Evolutionary conservation across 2,113 vertebrate species (phyloP).

Genomic region (Stegostoma tigrinum): DNA sequence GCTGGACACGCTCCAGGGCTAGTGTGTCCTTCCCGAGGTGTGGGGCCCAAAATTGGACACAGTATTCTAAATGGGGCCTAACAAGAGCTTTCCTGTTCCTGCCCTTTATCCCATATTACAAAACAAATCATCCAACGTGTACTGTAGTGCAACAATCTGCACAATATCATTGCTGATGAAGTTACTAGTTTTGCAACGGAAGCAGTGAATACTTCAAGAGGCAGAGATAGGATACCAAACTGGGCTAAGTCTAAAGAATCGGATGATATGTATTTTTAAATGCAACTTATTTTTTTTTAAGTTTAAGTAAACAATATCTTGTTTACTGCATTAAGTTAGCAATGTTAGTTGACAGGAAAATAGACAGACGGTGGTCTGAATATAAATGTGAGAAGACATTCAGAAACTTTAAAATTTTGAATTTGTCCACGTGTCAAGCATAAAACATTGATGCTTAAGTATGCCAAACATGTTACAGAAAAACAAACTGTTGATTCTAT

Average conservation of each 20-base stretch:
- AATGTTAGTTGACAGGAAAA: not conserved
- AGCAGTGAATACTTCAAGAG: not conserved
- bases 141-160: not conserved
- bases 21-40: too few species aligned
- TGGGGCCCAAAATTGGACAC: too few species aligned
- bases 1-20: too few species aligned
- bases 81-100: not conserved
- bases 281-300: not conserved
- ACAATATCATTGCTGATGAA: not conserved
- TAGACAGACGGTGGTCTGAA: too few species aligned
- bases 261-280: not conserved
- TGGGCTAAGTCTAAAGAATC: not conserved
- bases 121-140: not conserved
- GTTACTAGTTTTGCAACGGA: not conserved
- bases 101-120: not conserved
- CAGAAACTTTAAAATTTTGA: too few species aligned
- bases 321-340: too few species aligned
- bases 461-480: not conserved
- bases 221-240: not conserved
- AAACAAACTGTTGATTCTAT: not conserved
- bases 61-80: too few species aligned
- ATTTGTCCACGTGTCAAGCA: not conserved
- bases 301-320: too few species aligned
- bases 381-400: too few species aligned
- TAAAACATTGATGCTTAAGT: not conserved